Conservation (phyloP, 1,140 invertebrate genomes). For the Drosophila seguyi region DNA sequence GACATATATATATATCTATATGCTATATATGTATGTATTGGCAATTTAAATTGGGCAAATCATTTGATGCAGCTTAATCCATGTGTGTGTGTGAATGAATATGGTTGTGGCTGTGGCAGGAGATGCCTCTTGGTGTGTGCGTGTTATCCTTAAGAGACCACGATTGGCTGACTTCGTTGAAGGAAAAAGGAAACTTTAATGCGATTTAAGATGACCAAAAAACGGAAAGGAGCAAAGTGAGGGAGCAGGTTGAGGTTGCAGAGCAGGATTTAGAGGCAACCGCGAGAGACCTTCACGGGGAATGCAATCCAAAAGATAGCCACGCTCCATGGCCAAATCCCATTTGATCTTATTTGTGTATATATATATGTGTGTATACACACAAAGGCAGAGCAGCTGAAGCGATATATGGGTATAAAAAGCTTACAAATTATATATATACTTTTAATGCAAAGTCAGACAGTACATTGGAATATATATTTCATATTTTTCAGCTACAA, state of each 20-base stretch:
- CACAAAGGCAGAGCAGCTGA: background rate
- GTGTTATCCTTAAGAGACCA: slow-evolving; percentile 26
- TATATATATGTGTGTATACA: background rate
- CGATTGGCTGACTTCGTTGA: slow-evolving; percentile 35
- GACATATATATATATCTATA: background rate
- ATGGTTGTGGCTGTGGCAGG: slow-evolving; percentile 3
- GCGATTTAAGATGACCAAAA: slow-evolving; percentile 45
- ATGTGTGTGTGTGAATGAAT: slow-evolving; percentile 19
- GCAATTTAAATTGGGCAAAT: slow-evolving; percentile 60
- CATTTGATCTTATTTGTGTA: slow-evolving; percentile 26
- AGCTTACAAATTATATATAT: background rate
- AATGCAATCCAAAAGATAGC: slow-evolving; percentile 30
- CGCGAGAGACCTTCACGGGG: slow-evolving; percentile 37
- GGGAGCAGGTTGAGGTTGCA: background rate
- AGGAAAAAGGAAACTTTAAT: slow-evolving; percentile 24
- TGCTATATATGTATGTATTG: slow-evolving; percentile 3
- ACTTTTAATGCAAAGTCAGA: background rate
- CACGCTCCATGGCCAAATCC: slow-evolving; percentile 23
- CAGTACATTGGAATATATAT: background rate
- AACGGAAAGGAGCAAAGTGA: no score
- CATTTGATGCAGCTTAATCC: slow-evolving; percentile 57
- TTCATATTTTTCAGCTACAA: no score
- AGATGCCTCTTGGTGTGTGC: background rate
- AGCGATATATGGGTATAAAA: background rate
- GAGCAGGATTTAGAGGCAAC: slow-evolving; percentile 4